Evolutionary conservation across 35 echinoderm and acorn worm genomes (phyloP).

Genomic region (Stichopus chloronotus): DNA sequence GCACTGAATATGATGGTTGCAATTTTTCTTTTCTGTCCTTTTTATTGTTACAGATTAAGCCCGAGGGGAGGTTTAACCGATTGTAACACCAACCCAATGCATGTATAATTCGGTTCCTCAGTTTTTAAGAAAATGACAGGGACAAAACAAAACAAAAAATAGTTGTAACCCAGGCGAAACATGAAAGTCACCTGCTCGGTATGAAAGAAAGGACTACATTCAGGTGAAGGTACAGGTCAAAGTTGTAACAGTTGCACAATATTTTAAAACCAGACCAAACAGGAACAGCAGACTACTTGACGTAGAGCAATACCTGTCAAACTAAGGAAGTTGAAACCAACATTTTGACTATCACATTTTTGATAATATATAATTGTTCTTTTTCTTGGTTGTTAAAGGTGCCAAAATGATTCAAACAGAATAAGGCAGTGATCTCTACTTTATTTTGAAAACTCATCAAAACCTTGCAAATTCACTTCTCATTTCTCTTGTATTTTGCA

Average conservation of each 20-base stretch:
- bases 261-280: too few relatives aligned
- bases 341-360: too few relatives aligned
- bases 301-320: too few relatives aligned
- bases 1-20: neutral
- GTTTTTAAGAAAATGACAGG: neutral
- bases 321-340: too few relatives aligned
- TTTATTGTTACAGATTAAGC: constrained; percentile 31
- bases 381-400: too few relatives aligned
- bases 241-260: neutral
- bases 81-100: neutral
- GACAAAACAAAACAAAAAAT: neutral
- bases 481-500: too few relatives aligned
- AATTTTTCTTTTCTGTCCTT: neutral
- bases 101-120: constrained; percentile 16
- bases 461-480: too few relatives aligned
- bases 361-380: too few relatives aligned
- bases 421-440: too few relatives aligned
- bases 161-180: neutral
- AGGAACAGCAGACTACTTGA: too few relatives aligned
- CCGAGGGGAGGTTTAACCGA: constrained; percentile 29
- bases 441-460: too few relatives aligned
- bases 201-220: neutral
- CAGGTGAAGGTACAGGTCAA: neutral
- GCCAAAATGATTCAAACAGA: too few relatives aligned
- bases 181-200: constrained; percentile 45